Evolutionary conservation across 2,113 vertebrate species (phyloP).

Genomic region (Limnothrissa miodon): DNA sequence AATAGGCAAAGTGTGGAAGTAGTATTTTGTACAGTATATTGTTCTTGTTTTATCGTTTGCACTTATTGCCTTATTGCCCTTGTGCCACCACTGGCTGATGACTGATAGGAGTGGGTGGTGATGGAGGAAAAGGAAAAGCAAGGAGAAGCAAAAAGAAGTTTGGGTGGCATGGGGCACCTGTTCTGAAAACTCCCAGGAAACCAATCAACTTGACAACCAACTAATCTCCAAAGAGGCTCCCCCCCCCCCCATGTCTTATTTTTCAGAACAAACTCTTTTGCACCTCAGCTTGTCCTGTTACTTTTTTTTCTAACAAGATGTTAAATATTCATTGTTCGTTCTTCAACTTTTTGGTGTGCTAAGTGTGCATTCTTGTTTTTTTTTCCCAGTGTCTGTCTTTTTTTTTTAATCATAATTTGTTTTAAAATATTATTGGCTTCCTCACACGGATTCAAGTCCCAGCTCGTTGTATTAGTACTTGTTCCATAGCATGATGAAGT

Average conservation of each 20-base stretch:
- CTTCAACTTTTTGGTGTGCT: constrained; percentile 26
- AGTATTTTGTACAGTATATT: constrained; percentile 74
- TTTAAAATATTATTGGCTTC: constrained; percentile 6
- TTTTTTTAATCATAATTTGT: constrained; percentile 39
- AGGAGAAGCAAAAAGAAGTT: not conserved
- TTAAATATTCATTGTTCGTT: constrained; percentile 38
- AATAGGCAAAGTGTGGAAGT: constrained; percentile 53
- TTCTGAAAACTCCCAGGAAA: constrained; percentile 60
- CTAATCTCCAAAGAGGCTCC: constrained; percentile 72
- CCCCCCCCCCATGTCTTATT: too few relatives aligned
- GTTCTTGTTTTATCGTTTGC: constrained; percentile 66
- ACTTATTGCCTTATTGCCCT: constrained; percentile 75
- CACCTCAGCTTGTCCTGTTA: constrained; percentile 57
- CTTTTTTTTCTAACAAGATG: constrained; percentile 34
- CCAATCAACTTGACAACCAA: constrained; percentile 60
- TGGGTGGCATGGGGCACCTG: constrained; percentile 45
- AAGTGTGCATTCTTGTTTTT: constrained; percentile 1
- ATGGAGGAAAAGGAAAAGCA: constrained; percentile 25
- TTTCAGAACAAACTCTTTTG: constrained; percentile 71
- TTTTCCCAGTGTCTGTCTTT: constrained; percentile 36
- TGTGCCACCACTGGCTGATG: constrained; percentile 58
- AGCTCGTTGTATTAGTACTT: constrained; percentile 8
- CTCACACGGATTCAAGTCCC: constrained; percentile 8
- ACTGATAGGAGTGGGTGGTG: constrained; percentile 57
- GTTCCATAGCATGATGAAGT: constrained; percentile 24